These are phyloP conservation scores for Acanthiza pusilla DNA, from an alignment of 2,797 vertebrate species.

Conservation along the genomic window DNA sequence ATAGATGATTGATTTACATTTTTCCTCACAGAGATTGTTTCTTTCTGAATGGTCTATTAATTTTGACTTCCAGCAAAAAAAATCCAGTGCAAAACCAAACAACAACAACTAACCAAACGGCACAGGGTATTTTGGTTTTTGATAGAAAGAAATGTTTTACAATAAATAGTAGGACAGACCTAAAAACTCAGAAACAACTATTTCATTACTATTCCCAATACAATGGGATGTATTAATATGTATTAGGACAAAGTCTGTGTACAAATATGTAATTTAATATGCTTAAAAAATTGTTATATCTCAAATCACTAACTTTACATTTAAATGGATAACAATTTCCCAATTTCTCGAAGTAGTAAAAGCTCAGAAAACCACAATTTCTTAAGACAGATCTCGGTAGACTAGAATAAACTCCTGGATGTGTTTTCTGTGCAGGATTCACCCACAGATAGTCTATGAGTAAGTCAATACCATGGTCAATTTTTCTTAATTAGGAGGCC, in stretches of 20 bases:
- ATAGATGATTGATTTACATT: not conserved
- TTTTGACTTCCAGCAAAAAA: not conserved
- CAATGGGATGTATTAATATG: not conserved
- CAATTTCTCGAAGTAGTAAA: not conserved
- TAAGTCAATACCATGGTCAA: not conserved
- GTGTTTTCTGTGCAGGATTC: not conserved
- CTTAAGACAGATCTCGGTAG: not conserved
- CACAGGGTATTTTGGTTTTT: not conserved
- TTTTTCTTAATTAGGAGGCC: not conserved
- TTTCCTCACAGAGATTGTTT: not conserved
- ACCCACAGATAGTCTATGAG: not conserved
- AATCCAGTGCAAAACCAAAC: not conserved
- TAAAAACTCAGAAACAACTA: not conserved
- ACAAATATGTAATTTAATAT: not conserved
- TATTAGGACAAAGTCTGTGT: not conserved
- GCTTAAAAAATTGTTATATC: not conserved
- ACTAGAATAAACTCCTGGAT: not conserved
- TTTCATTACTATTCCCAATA: not conserved
- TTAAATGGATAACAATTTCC: not conserved
- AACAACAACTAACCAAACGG: not conserved
- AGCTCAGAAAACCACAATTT: not conserved
- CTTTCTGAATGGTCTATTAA: not conserved
- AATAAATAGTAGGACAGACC: not conserved
- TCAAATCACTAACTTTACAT: not conserved
- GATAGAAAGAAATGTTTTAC: not conserved